These are phyloP conservation scores for Tokudaia tokunoshimensis DNA, from an alignment of 2,797 vertebrate species.

Conservation along the genomic window DNA sequence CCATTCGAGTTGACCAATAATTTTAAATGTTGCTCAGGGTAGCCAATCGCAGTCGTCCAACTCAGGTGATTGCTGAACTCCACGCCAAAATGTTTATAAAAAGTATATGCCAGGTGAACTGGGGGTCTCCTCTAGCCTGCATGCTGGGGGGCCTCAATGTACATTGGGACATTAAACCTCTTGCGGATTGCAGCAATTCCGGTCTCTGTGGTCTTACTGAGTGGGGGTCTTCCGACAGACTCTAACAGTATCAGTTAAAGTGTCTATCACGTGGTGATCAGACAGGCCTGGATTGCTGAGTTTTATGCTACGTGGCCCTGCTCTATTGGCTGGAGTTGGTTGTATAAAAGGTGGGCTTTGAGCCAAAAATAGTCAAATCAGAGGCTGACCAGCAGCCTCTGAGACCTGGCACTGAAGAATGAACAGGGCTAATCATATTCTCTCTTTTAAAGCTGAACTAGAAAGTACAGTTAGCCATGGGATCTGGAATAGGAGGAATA, in stretches of 20 bases:
- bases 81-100: too few species aligned
- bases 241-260: background rate
- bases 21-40: too few species aligned
- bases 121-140: too few species aligned
- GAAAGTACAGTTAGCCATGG: slow-evolving; percentile 39
- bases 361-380: slow-evolving; percentile 65
- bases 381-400: slow-evolving; percentile 27
- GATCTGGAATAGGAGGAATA: slow-evolving; percentile 47
- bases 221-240: too few species aligned
- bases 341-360: slow-evolving; percentile 64
- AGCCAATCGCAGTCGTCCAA: too few species aligned
- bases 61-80: too few species aligned
- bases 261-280: background rate
- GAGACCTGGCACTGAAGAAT: slow-evolving; percentile 37
- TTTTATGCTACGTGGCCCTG: background rate
- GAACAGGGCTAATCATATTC: background rate
- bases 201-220: too few species aligned
- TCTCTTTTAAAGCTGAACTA: slow-evolving; percentile 60
- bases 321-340: background rate
- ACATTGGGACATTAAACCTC: too few species aligned
- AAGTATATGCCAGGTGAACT: too few species aligned
- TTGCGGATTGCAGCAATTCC: too few species aligned
- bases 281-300: background rate
- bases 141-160: too few species aligned
- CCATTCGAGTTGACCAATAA: too few species aligned